Conservation (phyloP, 2,113 vertebrate species). For the Lucifuga dentata region DNA sequence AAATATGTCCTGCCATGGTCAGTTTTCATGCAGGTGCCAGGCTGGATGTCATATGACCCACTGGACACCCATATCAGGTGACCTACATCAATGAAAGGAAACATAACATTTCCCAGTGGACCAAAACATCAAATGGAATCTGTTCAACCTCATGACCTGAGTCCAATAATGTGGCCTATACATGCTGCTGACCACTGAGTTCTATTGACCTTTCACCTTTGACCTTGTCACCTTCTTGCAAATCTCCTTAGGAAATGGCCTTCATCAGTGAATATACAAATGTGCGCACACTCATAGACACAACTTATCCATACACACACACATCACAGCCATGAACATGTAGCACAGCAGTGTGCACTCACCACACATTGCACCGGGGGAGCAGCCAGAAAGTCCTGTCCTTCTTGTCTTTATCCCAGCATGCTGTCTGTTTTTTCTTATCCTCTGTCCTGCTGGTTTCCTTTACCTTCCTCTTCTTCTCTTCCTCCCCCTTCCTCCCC, state of each 20-base stretch:
- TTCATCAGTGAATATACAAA: constrained; percentile 8
- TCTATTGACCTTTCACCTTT: constrained; percentile 46
- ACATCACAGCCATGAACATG: not conserved
- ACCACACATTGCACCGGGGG: constrained; percentile 83
- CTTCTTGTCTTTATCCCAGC: constrained; percentile 69
- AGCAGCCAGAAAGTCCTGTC: constrained; percentile 66
- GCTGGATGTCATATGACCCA: constrained; percentile 47
- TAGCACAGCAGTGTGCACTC: constrained; percentile 59
- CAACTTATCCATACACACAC: constrained; percentile 13
- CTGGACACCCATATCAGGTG: constrained; percentile 39
- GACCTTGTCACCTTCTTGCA: constrained; percentile 52
- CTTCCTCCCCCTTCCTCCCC: constrained; percentile 45
- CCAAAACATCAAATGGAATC: constrained; percentile 4
- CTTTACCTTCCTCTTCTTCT: constrained; percentile 53
- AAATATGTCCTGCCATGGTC: not conserved
- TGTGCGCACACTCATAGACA: constrained; percentile 1
- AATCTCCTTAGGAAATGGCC: constrained; percentile 32
- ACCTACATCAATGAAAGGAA: constrained; percentile 35
- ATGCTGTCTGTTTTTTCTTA: constrained; percentile 65
- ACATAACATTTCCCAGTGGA: not conserved
- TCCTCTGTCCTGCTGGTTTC: constrained; percentile 54
- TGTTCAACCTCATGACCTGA: constrained; percentile 23
- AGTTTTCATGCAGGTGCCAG: constrained; percentile 25
- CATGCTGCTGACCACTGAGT: constrained; percentile 9
- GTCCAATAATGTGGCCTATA: constrained; percentile 5